Evolutionary conservation across 1,140 invertebrate species (phyloP).

Genomic region (Trichoplusia ni): DNA sequence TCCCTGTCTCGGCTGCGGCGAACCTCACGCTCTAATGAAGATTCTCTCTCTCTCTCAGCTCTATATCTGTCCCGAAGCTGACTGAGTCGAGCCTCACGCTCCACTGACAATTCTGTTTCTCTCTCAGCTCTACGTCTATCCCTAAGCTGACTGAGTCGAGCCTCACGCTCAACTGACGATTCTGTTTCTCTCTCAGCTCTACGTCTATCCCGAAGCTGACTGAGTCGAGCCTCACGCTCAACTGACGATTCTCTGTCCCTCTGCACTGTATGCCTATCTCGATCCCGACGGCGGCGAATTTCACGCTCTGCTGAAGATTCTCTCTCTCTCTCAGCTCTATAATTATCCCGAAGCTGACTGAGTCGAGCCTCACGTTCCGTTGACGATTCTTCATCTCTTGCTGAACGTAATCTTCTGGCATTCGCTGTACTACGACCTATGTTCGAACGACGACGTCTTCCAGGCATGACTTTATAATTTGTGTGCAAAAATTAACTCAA

Average conservation of each 20-base stretch:
- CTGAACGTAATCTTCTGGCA: slow-evolving; percentile 38
- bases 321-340: slow-evolving; percentile 24
- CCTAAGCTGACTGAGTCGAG: too few relatives aligned
- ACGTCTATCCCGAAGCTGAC: too few relatives aligned
- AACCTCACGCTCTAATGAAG: slow-evolving; percentile 17
- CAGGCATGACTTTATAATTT: too few relatives aligned
- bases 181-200: too few relatives aligned
- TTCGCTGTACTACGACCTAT: slow-evolving; percentile 40
- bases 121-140: too few relatives aligned
- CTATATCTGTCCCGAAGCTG: slow-evolving; percentile 15
- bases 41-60: slow-evolving; percentile 26
- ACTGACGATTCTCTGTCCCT: slow-evolving; percentile 1
- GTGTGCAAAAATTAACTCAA: not conserved
- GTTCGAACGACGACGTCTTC: slow-evolving; percentile 39
- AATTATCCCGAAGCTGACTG: slow-evolving; percentile 15
- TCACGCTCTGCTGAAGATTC: slow-evolving; percentile 26
- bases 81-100: too few relatives aligned
- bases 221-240: too few relatives aligned
- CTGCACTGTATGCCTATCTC: slow-evolving; percentile 7
- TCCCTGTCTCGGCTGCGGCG: slow-evolving; percentile 16
- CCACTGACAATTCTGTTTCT: too few relatives aligned
- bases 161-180: too few relatives aligned
- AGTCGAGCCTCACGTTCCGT: slow-evolving; percentile 33
- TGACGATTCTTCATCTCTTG: slow-evolving; percentile 37
- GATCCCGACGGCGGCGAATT: slow-evolving; percentile 14